Conservation (phyloP, 2,888 invertebrate genomes). For the Athalia rosae region DNA sequence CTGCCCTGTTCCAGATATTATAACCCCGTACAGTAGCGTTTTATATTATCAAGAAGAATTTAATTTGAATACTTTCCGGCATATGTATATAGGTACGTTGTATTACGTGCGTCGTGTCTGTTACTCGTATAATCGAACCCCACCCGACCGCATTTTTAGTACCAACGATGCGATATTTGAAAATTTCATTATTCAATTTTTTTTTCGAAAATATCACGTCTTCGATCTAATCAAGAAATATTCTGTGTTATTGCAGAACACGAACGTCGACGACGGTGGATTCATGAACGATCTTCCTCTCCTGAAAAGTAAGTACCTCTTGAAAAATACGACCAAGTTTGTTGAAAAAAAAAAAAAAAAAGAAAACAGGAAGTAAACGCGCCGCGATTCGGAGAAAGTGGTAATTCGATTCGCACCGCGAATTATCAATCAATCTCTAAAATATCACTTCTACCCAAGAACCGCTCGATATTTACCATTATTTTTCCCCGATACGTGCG, state of each 20-base stretch:
- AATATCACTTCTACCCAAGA: no score
- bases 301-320: conserved; percentile 86
- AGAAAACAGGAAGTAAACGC: no score
- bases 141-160: no score
- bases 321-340: background rate
- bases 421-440: no score
- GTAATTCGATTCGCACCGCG: no score
- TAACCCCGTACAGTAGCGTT: conserved; percentile 39
- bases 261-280: conserved; percentile 90
- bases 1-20: conserved; percentile 41
- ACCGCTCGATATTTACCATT: no score
- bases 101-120: background rate
- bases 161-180: background rate
- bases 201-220: background rate
- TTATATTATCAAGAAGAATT: conserved; percentile 53
- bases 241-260: conserved; percentile 77
- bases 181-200: background rate
- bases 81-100: background rate
- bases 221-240: background rate
- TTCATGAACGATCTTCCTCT: conserved; percentile 94
- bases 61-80: conserved; percentile 51
- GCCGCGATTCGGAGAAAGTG: no score
- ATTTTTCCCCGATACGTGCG: no score
- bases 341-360: no score
- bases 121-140: no score